Evolutionary conservation across 2,113 vertebrate genomes (phyloP).

Genomic region (Perognathus longimembris): DNA sequence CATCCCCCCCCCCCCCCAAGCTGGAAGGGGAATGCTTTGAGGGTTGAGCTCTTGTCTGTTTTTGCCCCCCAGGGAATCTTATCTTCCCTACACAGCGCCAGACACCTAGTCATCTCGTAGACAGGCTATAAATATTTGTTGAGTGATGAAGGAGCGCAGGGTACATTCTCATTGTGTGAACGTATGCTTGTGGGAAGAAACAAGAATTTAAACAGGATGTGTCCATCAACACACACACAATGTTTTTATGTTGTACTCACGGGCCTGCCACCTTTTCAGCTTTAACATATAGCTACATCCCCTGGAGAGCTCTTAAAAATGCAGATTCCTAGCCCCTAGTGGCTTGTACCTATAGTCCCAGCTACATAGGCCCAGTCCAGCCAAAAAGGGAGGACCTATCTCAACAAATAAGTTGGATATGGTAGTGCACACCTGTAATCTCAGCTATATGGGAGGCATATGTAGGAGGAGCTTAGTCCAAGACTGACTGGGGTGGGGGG

Average conservation of each 20-base stretch:
- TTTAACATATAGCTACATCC: accelerated
- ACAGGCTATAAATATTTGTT: background rate
- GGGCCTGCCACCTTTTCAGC: background rate
- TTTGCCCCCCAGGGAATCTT: background rate
- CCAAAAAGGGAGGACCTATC: too few relatives aligned
- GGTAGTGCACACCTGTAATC: too few relatives aligned
- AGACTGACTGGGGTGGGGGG: too few relatives aligned
- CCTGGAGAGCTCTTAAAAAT: background rate
- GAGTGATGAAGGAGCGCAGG: background rate
- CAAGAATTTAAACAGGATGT: background rate
- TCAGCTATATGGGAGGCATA: too few relatives aligned
- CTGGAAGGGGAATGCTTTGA: background rate
- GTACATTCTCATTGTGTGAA: background rate
- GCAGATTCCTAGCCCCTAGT: background rate
- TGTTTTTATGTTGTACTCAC: background rate
- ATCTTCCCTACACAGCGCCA: background rate
- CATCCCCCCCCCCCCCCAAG: background rate
- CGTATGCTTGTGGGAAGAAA: background rate
- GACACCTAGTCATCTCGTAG: background rate
- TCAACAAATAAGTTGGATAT: too few relatives aligned
- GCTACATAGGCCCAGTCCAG: too few relatives aligned
- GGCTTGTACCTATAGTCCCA: too few relatives aligned
- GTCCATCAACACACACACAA: background rate
- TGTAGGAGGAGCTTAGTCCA: too few relatives aligned
- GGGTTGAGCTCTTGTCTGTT: background rate